Conservation (phyloP, 2,888 invertebrate species). For the Leptogaster cylindrica region DNA sequence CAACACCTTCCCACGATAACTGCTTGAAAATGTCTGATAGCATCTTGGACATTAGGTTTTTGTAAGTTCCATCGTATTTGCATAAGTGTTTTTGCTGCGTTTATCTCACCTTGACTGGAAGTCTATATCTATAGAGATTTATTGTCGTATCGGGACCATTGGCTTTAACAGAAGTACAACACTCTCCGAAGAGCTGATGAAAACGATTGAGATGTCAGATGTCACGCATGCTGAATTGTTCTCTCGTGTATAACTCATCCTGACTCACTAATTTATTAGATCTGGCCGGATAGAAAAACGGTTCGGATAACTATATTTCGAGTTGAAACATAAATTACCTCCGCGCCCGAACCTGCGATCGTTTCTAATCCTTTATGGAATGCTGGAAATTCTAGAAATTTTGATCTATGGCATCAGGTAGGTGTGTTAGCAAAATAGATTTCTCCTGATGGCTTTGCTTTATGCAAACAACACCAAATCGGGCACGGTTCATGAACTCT, state of each 20-base stretch:
- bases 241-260: background rate
- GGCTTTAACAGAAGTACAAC: constrained; percentile 4
- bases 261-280: constrained; percentile 18
- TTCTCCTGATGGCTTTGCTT: too few species aligned
- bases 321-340: constrained; percentile 8
- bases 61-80: background rate
- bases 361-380: constrained; percentile 23
- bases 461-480: too few species aligned
- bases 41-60: constrained; percentile 12
- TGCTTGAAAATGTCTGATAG: background rate
- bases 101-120: constrained; percentile 4
- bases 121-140: constrained; percentile 17
- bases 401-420: constrained; percentile 1
- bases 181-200: background rate
- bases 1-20: constrained; percentile 30
- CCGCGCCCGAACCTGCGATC: background rate
- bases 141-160: constrained; percentile 5
- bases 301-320: constrained; percentile 2
- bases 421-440: constrained; percentile 9
- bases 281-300: constrained; percentile 9
- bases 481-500: too few species aligned
- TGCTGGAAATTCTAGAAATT: constrained; percentile 28
- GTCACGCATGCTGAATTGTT: constrained; percentile 10
- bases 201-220: constrained; percentile 32
- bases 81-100: constrained; percentile 21